These are phyloP conservation scores for Myzus persicae DNA, from an alignment of 1,140 invertebrate species.

Conservation along the genomic window DNA sequence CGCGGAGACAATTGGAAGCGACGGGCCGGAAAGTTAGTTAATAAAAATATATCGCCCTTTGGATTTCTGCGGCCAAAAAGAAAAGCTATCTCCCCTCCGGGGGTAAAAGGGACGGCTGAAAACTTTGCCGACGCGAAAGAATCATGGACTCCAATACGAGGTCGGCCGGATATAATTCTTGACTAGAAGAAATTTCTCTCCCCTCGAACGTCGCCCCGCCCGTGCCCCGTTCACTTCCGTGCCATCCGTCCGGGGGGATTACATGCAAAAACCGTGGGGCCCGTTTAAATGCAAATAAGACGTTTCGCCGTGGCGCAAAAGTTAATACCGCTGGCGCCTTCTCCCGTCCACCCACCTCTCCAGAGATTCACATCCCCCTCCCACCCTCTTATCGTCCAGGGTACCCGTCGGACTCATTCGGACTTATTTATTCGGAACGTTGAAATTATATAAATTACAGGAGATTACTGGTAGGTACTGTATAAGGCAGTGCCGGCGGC, in stretches of 20 bases:
- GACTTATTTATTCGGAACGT: constrained; percentile 54
- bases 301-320: constrained; percentile 35
- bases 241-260: neutral
- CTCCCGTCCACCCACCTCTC: neutral
- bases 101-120: neutral
- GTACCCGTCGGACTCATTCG: constrained; percentile 49
- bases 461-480: constrained; percentile 40
- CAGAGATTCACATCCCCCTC: neutral
- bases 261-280: constrained; percentile 42
- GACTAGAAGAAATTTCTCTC: constrained; percentile 6
- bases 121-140: constrained; percentile 44
- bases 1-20: constrained; percentile 33
- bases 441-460: constrained; percentile 57
- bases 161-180: neutral
- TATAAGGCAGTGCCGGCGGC: neutral
- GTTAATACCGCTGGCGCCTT: neutral
- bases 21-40: constrained; percentile 42
- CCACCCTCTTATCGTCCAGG: neutral
- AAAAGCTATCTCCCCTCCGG: neutral
- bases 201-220: neutral
- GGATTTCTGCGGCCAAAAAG: constrained; percentile 35
- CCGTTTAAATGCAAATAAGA: constrained; percentile 58
- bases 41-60: constrained; percentile 41
- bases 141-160: constrained; percentile 7
- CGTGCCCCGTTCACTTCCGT: neutral